Evolutionary conservation across 2,888 invertebrate species (phyloP).

Genomic region (Ophion ventricosus): DNA sequence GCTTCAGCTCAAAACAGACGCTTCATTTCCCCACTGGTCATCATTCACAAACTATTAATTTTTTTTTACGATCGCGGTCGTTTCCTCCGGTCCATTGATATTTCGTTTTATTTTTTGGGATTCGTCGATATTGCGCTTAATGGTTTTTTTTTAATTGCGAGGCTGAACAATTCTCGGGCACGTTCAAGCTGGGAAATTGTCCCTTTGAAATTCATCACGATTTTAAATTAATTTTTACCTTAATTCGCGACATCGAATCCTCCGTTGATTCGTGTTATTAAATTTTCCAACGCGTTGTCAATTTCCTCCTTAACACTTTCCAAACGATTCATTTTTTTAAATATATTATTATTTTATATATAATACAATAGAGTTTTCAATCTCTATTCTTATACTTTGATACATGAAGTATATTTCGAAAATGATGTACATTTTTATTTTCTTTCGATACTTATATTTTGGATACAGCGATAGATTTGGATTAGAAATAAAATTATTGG

Average conservation of each 20-base stretch:
- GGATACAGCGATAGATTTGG: no score
- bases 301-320: not conserved
- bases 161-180: not conserved
- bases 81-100: not conserved
- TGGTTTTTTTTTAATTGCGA: not conserved
- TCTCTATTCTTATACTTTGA: no score
- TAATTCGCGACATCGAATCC: not conserved
- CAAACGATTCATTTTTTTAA: not conserved
- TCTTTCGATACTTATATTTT: no score
- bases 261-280: no score
- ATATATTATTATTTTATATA: not conserved
- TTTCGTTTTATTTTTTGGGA: not conserved
- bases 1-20: not conserved
- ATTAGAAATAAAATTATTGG: no score
- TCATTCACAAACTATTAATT: not conserved
- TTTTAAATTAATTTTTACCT: not conserved
- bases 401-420: no score
- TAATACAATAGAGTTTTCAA: no score
- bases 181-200: not conserved
- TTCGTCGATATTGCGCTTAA: not conserved
- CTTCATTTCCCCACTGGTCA: not conserved
- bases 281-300: no score
- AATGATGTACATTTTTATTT: no score
- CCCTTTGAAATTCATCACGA: not conserved
- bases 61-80: not conserved